phyloP scores from a whole-genome alignment of 2,888 invertebrate genomes.

The Hartigia nigra region DNA sequence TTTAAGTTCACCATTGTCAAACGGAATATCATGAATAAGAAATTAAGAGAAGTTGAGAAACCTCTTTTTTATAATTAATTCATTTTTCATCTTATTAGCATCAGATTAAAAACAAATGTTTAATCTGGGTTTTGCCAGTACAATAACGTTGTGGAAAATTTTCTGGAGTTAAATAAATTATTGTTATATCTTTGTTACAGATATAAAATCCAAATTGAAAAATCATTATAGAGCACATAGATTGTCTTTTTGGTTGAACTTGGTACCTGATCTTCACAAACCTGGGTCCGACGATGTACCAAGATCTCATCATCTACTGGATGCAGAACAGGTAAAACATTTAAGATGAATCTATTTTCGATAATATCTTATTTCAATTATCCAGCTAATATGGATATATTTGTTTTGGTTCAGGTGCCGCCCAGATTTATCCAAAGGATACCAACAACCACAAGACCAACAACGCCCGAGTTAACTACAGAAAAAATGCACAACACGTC shows the following conservation, averaged over 20 bases:
- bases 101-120: not conserved
- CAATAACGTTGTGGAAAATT: not conserved
- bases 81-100: not conserved
- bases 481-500: conserved; percentile 47
- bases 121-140: not conserved
- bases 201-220: conserved; percentile 89
- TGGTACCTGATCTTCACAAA: conserved; percentile 91
- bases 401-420: conserved; percentile 48
- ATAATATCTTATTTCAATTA: not conserved
- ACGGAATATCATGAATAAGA: no score
- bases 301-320: conserved; percentile 85
- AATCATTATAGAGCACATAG: conserved; percentile 95
- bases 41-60: no score
- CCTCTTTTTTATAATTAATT: not conserved
- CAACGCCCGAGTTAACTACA: conserved; percentile 53
- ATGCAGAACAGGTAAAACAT: conserved; percentile 71
- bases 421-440: conserved; percentile 61
- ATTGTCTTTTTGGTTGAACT: conserved; percentile 93
- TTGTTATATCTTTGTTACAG: conserved; percentile 67
- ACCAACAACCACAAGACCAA: conserved; percentile 55
- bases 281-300: conserved; percentile 90
- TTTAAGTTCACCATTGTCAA: no score
- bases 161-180: not conserved
- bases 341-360: not conserved
- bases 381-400: not conserved